Evolutionary conservation across 1,140 invertebrate species (phyloP).

Genomic region (Alviniconcha marisindica): DNA sequence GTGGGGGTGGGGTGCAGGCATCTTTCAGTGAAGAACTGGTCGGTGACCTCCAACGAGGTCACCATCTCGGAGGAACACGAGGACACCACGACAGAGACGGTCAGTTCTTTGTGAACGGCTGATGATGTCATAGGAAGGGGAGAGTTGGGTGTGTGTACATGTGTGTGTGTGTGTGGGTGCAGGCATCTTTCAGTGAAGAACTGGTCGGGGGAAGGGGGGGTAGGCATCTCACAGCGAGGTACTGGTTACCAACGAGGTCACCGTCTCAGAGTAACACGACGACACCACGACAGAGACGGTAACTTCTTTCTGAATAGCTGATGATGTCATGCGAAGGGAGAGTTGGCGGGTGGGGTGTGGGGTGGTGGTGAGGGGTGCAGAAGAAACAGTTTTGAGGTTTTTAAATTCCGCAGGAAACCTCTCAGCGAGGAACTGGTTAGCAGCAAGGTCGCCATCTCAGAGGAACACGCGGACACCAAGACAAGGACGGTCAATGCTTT

Average conservation of each 20-base stretch:
- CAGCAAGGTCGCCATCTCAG: slow-evolving; percentile 51
- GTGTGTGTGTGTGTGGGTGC: background rate
- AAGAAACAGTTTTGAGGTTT: no score
- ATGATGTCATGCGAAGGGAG: background rate
- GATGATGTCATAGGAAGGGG: background rate
- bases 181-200: no score
- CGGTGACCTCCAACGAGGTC: slow-evolving; percentile 49
- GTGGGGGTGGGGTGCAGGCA: background rate
- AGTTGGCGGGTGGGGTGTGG: background rate
- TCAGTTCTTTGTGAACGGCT: background rate
- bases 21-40: slow-evolving; percentile 56
- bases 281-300: slow-evolving; percentile 17
- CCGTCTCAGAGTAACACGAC: background rate
- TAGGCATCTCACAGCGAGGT: no score
- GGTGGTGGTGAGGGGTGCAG: background rate
- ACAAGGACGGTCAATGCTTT: slow-evolving; percentile 42
- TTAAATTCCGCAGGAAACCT: no score
- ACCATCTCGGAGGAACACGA: slow-evolving; percentile 55
- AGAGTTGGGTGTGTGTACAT: background rate
- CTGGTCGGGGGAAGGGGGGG: background rate
- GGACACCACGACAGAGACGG: slow-evolving; percentile 52
- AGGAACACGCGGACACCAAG: slow-evolving; percentile 55
- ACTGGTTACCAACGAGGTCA: background rate
- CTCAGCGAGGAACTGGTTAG: slow-evolving; percentile 56
- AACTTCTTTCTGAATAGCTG: background rate